Base-by-base conservation (phyloP, 1,140 invertebrate species). In the Saccostrea glomerata region DNA sequence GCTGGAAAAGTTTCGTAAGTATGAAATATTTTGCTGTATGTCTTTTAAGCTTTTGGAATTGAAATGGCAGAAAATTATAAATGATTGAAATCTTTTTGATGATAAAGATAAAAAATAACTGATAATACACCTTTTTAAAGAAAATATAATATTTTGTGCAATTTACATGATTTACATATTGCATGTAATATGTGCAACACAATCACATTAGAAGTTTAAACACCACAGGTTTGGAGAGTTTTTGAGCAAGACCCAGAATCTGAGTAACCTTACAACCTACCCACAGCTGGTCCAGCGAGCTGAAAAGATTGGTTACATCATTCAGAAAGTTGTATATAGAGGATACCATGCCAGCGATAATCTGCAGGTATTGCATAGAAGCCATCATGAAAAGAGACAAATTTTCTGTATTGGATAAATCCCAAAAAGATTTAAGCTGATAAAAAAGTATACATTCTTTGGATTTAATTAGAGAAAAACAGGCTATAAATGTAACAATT, bases 1-100 rank as follows among this genome's bases (percentile, higher is more conserved):
- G 91, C 92, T 89, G 93, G 93, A 54, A 94, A 92, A 91, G 89
- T 93, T 20, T 93, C 90, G 94, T 94, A 90, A 90, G 91, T 92
- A 1, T 15, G n/a, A 86, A 77, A 77, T 23, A 6, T n/a, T 23
- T 58, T 47, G 9, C 55, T 58, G 25, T 54, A 15, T 84, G 17
- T 23, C 54, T 54, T 82, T 82, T 82, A 12, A 36, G 47, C 47
- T 47, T 9, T 6, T 47, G 5, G 47, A 47, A 9, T 47, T 47
- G 47, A 6, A 47, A 47, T 70, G 4, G 25, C 63, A 70, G 25
- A n/a, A 25, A n/a, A 70, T 11, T 70, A 7, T 0, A 70, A 11
- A 70, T 36, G 30, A 36, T n/a, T 70, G 25, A 70, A 25, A 13
- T n/a, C 20, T 70, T n/a, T 0, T 36, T 23, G 20, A 25, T 25